A percentile compares a stretch with the other conserved stretches of the same genome.
These are phyloP conservation scores for Oreonectes daqikongensis DNA, from an alignment of 2,797 vertebrate genomes.

Conservation along the genomic window DNA sequence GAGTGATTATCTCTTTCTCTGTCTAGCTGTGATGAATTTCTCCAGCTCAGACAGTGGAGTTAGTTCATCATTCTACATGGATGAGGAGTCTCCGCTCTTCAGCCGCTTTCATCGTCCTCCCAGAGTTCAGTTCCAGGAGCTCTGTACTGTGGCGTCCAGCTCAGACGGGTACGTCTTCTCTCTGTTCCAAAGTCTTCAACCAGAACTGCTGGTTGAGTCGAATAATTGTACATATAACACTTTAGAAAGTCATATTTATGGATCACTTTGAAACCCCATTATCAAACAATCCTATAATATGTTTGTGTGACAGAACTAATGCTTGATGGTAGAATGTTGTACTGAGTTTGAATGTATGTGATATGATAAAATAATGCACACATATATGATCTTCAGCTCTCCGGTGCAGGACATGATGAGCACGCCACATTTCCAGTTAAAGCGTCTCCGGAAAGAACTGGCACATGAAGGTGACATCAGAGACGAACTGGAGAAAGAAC, in stretches of 20 bases:
- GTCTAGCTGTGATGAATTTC: constrained; percentile 52
- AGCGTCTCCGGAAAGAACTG: constrained; percentile 82
- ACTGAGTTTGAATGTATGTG: background rate
- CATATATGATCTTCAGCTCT: constrained; percentile 65
- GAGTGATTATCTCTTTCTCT: constrained; percentile 35
- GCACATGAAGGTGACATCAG: constrained; percentile 81
- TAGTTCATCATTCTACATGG: constrained; percentile 57
- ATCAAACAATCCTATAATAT: too few relatives aligned
- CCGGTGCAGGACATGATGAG: constrained; percentile 91
- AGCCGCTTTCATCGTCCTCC: constrained; percentile 61
- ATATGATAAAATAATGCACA: background rate
- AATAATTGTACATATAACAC: too few relatives aligned
- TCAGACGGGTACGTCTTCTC: constrained; percentile 68
- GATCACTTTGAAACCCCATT: too few relatives aligned
- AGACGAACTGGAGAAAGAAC: constrained; percentile 85
- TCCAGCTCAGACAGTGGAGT: constrained; percentile 26
- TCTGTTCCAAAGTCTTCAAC: too few relatives aligned
- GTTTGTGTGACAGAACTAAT: too few relatives aligned
- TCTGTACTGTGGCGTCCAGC: constrained; percentile 83
- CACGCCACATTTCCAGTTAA: constrained; percentile 90
- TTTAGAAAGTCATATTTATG: too few relatives aligned
- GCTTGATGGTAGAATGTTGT: background rate
- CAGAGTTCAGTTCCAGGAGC: constrained; percentile 82
- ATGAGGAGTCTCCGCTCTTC: constrained; percentile 78
- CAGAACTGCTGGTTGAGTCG: too few relatives aligned